Conservation (phyloP, 2,113 vertebrate genomes). For the Caranx melampygus region DNA sequence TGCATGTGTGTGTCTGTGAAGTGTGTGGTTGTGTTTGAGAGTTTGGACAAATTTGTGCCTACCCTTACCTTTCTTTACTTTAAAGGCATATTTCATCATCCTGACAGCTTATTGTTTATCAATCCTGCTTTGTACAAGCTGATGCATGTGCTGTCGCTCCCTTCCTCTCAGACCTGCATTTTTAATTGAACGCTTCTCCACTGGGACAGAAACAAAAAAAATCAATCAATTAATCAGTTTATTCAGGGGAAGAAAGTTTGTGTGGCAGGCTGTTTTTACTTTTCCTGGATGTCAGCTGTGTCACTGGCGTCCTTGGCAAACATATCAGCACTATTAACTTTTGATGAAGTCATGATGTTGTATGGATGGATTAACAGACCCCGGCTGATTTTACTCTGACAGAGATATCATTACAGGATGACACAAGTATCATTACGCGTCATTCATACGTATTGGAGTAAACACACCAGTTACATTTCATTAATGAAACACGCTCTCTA, state of each 20-base stretch:
- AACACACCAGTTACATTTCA: constrained; percentile 44
- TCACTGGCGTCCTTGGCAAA: constrained; percentile 7
- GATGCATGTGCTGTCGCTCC: constrained; percentile 52
- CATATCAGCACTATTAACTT: neutral
- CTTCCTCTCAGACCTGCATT: constrained; percentile 44
- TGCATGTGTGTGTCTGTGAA: neutral
- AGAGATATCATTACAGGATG: constrained; percentile 35
- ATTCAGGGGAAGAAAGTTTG: constrained; percentile 25
- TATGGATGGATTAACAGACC: constrained; percentile 20
- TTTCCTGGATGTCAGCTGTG: constrained; percentile 8
- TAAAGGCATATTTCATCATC: constrained; percentile 63
- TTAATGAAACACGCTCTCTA: constrained; percentile 58
- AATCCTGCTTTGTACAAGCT: constrained; percentile 54
- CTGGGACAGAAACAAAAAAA: neutral
- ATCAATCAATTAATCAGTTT: constrained; percentile 37
- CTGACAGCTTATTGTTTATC: constrained; percentile 76
- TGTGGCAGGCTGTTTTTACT: constrained; percentile 35
- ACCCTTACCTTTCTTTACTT: constrained; percentile 51
- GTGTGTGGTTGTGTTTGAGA: constrained; percentile 15
- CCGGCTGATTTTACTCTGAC: constrained; percentile 1
- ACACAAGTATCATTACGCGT: constrained; percentile 8
- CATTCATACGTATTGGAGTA: constrained; percentile 23
- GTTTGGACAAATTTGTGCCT: constrained; percentile 42
- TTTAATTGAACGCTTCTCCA: constrained; percentile 56
- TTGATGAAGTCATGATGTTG: constrained; percentile 7